phyloP scores from a whole-genome alignment of 2,888 invertebrate genomes.

The Operophtera brumata region DNA sequence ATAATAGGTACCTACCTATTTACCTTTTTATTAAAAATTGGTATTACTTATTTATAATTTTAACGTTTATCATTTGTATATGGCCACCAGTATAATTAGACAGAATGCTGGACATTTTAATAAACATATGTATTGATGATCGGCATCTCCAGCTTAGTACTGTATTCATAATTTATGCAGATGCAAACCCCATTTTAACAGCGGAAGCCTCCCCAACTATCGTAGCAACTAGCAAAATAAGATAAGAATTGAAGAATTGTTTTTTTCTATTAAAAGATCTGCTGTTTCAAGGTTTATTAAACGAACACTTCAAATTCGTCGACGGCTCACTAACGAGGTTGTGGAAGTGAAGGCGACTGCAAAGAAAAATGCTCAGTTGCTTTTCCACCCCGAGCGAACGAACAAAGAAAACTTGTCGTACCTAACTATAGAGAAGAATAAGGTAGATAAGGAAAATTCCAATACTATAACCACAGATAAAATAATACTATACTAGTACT shows the following conservation, averaged over 20 bases:
- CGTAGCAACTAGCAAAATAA: background rate
- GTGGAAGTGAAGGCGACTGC: constrained; percentile 28
- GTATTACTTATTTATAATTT: too few species aligned
- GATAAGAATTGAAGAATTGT: background rate
- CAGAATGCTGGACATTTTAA: too few species aligned
- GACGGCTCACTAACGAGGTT: constrained; percentile 37
- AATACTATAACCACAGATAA: too few species aligned
- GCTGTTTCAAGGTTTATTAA: constrained; percentile 28
- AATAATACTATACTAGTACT: background rate
- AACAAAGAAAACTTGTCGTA: constrained; percentile 14
- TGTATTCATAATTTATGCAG: too few species aligned
- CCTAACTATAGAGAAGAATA: constrained; percentile 12
- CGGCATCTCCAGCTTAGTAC: too few species aligned
- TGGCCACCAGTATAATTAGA: too few species aligned
- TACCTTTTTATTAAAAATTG: too few species aligned
- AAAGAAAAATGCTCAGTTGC: constrained; percentile 33
- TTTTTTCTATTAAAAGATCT: constrained; percentile 1
- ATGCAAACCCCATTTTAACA: too few species aligned
- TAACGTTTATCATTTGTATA: too few species aligned
- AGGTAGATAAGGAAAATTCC: constrained; percentile 8
- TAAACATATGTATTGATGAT: too few species aligned
- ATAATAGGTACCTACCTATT: too few species aligned
- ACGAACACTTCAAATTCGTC: constrained; percentile 35
- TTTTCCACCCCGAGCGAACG: constrained; percentile 21
- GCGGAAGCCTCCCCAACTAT: background rate